Base-by-base conservation (phyloP, 2,797 vertebrate genomes). In the Serranus cabrilla region DNA sequence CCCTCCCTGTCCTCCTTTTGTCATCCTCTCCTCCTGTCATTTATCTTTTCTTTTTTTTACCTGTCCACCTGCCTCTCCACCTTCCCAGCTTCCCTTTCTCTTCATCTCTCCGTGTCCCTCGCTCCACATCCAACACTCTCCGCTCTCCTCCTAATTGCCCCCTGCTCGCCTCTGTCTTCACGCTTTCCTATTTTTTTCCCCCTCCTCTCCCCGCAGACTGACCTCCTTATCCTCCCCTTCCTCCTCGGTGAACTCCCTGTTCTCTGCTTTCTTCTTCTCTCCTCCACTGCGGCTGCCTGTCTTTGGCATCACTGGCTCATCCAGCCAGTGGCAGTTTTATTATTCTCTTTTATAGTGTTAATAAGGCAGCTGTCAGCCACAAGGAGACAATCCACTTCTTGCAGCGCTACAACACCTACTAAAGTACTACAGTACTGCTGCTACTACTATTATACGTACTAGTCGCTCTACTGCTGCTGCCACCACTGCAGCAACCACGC, bases 261-360 rank as follows among this genome's bases (percentile, higher is more conserved):
- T 64, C 54, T 71, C 47, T 18, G 25, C 20, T 45, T 31, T 46
- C 60, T 45, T 25, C 23, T 40, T 59, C 27, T 40, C 17, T 23
- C 14, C 43, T 62, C 45, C 17, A 11, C 61, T 60, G 49, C 39
- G 4, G 17, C 64, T 70, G 68, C 78, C 72, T 78, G 57, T 82
- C 64, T 74, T 56, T 14, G 37, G 20, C 62, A 51, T 82, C 67
- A 5, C n/a, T 66, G 50, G 45, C 72, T 84, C 79, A 65, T 77
- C 69, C 46, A 76, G 42, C 66, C 78, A 25, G 25, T 58, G 78
- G 75, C 78, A 82, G 54, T 70, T 80, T 81, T 86, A 81, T 84
- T 76, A 83, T 88, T 87, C 73, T 76, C 83, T 78, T 89, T 86
- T 52, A 83, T 86, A 52, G 59, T 70, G 74, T 78, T 90, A 88